Percentiles rank a stretch among this genome's conserved stretches.
Conservation (phyloP, 2,113 vertebrate genomes). For the Labeo catla region DNA sequence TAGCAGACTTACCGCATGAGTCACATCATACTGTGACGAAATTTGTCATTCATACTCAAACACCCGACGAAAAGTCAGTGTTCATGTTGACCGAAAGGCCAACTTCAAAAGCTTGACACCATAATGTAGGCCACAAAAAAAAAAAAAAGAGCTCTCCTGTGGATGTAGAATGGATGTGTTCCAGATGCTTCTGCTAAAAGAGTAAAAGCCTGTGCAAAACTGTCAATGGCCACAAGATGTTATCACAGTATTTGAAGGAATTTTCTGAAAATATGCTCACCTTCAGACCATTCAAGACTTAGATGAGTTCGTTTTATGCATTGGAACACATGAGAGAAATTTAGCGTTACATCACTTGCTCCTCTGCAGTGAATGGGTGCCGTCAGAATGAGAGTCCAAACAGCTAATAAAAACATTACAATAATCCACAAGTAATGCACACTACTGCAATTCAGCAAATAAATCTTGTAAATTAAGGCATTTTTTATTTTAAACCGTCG, state of each 20-base stretch:
- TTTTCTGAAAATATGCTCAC: background rate
- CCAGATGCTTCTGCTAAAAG: constrained; percentile 21
- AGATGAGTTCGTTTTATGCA: background rate
- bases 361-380: background rate
- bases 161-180: background rate
- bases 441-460: background rate
- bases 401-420: background rate
- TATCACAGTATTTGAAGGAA: constrained; percentile 17
- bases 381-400: background rate
- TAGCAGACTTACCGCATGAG: background rate
- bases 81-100: constrained; percentile 14
- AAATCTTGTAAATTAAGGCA: background rate
- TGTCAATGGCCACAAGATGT: constrained; percentile 7
- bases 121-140: constrained; percentile 5
- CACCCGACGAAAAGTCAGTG: constrained; percentile 3
- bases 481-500: background rate
- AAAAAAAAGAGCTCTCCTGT: background rate
- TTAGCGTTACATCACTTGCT: background rate
- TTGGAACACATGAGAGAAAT: too few relatives aligned
- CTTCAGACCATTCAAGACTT: background rate
- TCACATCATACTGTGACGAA: constrained; percentile 10
- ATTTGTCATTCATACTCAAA: constrained; percentile 2
- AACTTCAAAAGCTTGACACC: constrained; percentile 30
- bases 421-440: background rate
- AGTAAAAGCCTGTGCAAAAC: constrained; percentile 6